These are phyloP conservation scores for Sebastes jordani DNA, from an alignment of 2,797 vertebrate species.

Conservation along the genomic window DNA sequence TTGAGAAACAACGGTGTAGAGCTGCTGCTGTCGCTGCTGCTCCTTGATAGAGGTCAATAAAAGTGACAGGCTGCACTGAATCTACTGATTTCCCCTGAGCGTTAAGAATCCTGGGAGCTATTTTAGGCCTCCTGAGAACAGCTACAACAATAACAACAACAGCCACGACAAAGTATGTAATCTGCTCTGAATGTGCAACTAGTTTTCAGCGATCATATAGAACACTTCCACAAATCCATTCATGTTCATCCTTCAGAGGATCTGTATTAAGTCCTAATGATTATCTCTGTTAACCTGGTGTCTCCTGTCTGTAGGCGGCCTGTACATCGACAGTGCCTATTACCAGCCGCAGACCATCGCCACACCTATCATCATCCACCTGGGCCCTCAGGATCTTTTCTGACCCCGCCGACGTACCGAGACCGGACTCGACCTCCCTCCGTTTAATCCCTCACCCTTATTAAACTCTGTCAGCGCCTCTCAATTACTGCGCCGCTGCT, in stretches of 20 bases:
- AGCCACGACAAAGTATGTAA: neutral
- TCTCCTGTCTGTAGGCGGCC: conserved; percentile 88
- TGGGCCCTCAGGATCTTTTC: conserved; percentile 92
- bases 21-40: neutral
- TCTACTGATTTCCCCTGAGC: neutral
- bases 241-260: neutral
- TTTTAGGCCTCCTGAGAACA: neutral
- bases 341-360: conserved; percentile 91
- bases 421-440: conserved; percentile 1
- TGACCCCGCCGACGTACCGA: conserved; percentile 46
- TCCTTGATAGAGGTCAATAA: neutral
- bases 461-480: conserved; percentile 33
- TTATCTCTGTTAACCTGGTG: conserved; percentile 48
- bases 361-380: conserved; percentile 91
- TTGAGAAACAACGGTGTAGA: neutral
- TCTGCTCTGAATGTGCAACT: neutral
- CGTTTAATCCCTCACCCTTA: conserved; percentile 18
- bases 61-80: neutral
- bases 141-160: neutral
- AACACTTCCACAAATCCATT: neutral
- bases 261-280: neutral
- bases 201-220: neutral
- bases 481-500: neutral
- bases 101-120: neutral
- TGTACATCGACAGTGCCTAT: conserved; percentile 92